Evolutionary conservation across 53 echinoderm and acorn worm species (phyloP).

Genomic region (Hippasteria phrygiana): DNA sequence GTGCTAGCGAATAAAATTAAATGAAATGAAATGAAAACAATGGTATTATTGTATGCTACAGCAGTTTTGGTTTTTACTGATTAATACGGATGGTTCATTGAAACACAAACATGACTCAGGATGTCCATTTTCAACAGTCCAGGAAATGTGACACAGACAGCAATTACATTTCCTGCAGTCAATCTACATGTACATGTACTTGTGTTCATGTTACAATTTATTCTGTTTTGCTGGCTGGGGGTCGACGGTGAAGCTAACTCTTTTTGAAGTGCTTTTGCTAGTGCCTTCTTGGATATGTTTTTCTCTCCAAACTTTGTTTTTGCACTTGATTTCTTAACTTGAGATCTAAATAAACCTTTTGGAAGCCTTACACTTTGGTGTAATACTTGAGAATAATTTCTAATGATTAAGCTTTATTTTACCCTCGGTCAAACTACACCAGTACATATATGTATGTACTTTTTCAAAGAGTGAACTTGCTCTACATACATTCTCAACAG

Average conservation of each 20-base stretch:
- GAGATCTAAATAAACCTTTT: background rate
- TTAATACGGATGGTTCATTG: too few species aligned
- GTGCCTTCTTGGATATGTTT: background rate
- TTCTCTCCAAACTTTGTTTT: background rate
- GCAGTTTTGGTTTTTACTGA: too few species aligned
- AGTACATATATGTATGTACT: background rate
- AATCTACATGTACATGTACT: too few species aligned
- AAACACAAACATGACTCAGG: too few species aligned
- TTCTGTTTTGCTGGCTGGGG: too few species aligned
- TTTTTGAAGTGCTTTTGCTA: background rate
- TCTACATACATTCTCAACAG: conserved; percentile 4
- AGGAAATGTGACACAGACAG: too few species aligned
- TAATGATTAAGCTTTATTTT: background rate
- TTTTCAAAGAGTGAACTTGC: conserved; percentile 13
- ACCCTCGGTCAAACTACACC: conserved; percentile 9
- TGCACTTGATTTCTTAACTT: background rate
- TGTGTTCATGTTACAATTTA: too few species aligned
- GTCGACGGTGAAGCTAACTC: background rate
- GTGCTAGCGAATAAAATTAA: too few species aligned
- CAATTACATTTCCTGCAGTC: too few species aligned
- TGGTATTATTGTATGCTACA: too few species aligned
- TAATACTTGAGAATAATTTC: background rate
- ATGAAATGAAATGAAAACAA: too few species aligned
- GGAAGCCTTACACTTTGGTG: conserved; percentile 22
- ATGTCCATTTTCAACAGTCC: too few species aligned